Conservation (phyloP, 1,140 invertebrate species). For the Bombus superbus region DNA sequence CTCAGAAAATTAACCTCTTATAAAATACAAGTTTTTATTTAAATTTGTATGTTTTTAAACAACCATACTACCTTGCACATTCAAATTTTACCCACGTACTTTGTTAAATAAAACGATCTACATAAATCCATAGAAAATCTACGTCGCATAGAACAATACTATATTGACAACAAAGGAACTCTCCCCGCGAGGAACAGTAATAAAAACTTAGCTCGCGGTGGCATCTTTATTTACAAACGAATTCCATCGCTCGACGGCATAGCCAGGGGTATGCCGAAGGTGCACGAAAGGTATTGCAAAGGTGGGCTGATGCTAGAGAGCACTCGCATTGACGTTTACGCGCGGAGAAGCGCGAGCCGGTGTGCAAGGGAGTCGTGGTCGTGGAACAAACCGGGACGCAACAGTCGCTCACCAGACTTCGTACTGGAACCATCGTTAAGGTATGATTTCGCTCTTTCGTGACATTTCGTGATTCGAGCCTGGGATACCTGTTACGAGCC, state of each 20-base stretch:
- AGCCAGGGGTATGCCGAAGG: background rate
- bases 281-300: conserved; percentile 42
- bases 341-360: conserved; percentile 57
- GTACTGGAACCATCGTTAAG: conserved; percentile 47
- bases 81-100: background rate
- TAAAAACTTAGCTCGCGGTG: background rate
- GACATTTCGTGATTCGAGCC: conserved; percentile 36
- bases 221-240: conserved; percentile 8
- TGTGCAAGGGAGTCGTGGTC: conserved; percentile 32
- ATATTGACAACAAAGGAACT: background rate
- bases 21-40: background rate
- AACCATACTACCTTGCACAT: background rate
- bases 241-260: background rate
- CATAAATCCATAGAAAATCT: background rate
- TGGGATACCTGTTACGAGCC: conserved; percentile 21
- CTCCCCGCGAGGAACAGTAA: background rate
- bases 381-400: conserved; percentile 64
- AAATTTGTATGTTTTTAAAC: background rate
- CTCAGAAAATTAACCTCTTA: background rate
- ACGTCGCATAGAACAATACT: background rate
- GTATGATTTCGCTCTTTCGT: conserved; percentile 36
- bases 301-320: conserved; percentile 31
- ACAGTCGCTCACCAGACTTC: conserved; percentile 70
- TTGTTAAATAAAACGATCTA: background rate
- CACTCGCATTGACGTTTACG: conserved; percentile 69